Percentiles rank a stretch among this genome's conserved stretches.
Conservation (phyloP, 2,797 vertebrate species). For the Poeciliopsis presidionis region DNA sequence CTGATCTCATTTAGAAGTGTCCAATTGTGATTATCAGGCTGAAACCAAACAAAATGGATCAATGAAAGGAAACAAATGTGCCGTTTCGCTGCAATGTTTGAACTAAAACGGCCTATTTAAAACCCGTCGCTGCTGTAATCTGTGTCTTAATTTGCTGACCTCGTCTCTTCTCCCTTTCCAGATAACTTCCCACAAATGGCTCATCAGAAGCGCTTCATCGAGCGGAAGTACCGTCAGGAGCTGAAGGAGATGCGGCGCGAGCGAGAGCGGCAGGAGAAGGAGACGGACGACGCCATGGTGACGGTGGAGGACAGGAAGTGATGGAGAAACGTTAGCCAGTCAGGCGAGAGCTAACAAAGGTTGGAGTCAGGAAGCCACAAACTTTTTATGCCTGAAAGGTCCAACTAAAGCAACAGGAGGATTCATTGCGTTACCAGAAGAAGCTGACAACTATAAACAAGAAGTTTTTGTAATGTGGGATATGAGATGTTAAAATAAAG, state of each 20-base stretch:
- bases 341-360: constrained; percentile 8
- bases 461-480: not conserved
- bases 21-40: constrained; percentile 56
- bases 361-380: not conserved
- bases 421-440: not conserved
- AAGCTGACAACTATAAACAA: not conserved
- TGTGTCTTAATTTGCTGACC: constrained; percentile 32
- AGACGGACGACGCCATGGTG: constrained; percentile 83
- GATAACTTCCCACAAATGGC: constrained; percentile 99
- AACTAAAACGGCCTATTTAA: constrained; percentile 37
- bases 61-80: constrained; percentile 57
- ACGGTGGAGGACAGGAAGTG: constrained; percentile 88
- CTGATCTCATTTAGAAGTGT: constrained; percentile 59
- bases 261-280: constrained; percentile 93
- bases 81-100: constrained; percentile 44
- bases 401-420: constrained; percentile 1
- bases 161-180: constrained; percentile 65
- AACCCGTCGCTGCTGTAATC: constrained; percentile 14
- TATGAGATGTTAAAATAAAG: constrained; percentile 47
- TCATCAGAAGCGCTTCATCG: constrained; percentile 99
- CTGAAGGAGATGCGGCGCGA: constrained; percentile 99
- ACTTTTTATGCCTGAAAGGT: not conserved
- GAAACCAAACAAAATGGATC: constrained; percentile 69
- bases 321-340: constrained; percentile 37
- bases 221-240: constrained; percentile 98